Percentiles rank a stretch among this genome's conserved stretches.
Evolutionary conservation across 2,797 vertebrate genomes (phyloP).

Genomic region (Valencia hispanica): DNA sequence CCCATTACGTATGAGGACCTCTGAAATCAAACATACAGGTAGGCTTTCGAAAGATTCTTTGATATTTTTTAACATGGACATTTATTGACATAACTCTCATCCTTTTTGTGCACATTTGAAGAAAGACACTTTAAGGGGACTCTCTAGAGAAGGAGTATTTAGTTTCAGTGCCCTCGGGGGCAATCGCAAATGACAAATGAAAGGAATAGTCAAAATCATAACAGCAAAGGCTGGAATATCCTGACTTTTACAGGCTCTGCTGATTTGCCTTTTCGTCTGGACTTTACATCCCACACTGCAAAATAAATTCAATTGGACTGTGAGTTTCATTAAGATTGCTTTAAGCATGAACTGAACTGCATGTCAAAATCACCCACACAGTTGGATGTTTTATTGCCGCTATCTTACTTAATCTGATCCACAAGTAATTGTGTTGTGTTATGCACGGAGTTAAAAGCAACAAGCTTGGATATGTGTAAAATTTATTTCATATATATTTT

Average conservation of each 20-base stretch:
- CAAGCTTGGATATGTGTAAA: background rate
- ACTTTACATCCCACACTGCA: background rate
- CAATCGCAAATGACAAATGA: background rate
- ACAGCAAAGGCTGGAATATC: background rate
- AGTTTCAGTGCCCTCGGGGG: background rate
- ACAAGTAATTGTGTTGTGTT: background rate
- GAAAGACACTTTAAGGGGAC: background rate
- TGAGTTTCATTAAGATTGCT: background rate
- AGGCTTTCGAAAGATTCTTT: conserved; percentile 15
- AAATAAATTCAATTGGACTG: background rate
- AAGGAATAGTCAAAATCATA: background rate
- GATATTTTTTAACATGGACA: conserved; percentile 10
- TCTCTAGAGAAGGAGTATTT: background rate
- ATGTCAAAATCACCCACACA: background rate
- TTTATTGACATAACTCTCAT: background rate
- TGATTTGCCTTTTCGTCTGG: background rate
- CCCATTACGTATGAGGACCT: conserved; percentile 25
- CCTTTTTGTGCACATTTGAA: background rate
- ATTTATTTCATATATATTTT: background rate
- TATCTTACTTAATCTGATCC: background rate
- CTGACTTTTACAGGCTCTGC: background rate
- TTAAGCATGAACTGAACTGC: background rate
- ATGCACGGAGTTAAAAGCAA: background rate
- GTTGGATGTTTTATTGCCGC: background rate
- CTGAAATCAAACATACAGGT: conserved; percentile 29